Percentiles rank a stretch among this genome's conserved stretches.
phyloP scores from a whole-genome alignment of 1,140 invertebrate genomes.

The Drosophila tristis region DNA sequence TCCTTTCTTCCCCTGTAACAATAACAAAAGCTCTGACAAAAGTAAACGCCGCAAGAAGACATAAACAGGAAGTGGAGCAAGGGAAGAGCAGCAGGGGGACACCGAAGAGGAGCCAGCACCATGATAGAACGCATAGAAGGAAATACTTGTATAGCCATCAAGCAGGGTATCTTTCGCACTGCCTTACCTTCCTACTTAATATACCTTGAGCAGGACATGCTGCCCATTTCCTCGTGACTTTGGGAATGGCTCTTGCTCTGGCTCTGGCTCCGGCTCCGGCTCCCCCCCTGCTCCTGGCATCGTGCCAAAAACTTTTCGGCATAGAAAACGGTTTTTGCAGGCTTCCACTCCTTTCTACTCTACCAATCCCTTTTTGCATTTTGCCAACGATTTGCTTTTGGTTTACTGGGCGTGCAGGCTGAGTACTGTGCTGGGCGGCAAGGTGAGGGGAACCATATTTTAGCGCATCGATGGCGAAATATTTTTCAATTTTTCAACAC shows the following conservation, averaged over 20 bases:
- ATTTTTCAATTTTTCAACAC: slow-evolving; percentile 82
- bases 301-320: slow-evolving; percentile 63
- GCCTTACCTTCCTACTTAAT: too few relatives aligned
- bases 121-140: too few relatives aligned
- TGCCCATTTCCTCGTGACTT: slow-evolving; percentile 33
- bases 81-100: not conserved
- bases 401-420: not conserved
- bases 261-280: not conserved
- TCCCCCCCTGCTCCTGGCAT: slow-evolving; percentile 40
- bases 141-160: too few relatives aligned
- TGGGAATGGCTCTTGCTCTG: not conserved
- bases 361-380: slow-evolving; percentile 50
- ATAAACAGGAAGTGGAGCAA: slow-evolving; percentile 56
- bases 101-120: not conserved
- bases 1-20: slow-evolving; percentile 20
- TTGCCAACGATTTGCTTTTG: slow-evolving; percentile 66
- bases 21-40: slow-evolving; percentile 67
- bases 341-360: slow-evolving; percentile 5
- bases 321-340: slow-evolving; percentile 54
- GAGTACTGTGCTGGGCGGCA: not conserved
- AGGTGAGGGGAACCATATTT: slow-evolving; percentile 67
- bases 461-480: slow-evolving; percentile 78
- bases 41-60: slow-evolving; percentile 63
- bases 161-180: too few relatives aligned
- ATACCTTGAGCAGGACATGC: slow-evolving; percentile 25